These are phyloP conservation scores for Coendou prehensilis DNA, from an alignment of 2,797 vertebrate species.

Conservation along the genomic window DNA sequence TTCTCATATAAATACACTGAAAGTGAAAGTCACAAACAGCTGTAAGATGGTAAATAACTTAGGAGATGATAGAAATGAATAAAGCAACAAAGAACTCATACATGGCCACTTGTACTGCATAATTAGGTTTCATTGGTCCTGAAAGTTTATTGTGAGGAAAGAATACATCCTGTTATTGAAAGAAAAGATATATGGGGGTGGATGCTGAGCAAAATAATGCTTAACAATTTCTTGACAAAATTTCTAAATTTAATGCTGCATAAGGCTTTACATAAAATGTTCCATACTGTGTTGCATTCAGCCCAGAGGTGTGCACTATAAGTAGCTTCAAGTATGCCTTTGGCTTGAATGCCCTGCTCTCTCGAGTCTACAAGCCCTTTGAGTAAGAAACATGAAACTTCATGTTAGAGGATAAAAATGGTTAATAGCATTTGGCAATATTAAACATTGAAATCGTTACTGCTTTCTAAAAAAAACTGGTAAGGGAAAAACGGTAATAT, in stretches of 20 bases:
- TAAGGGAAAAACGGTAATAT: background rate
- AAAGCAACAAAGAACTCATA: background rate
- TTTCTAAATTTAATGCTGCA: conserved; percentile 2
- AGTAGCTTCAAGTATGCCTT: conserved; percentile 8
- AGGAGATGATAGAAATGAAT: background rate
- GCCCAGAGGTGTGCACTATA: background rate
- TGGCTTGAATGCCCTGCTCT: background rate
- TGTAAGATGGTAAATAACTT: conserved; percentile 58
- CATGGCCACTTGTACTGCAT: background rate
- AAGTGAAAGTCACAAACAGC: conserved; percentile 52
- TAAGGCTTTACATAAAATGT: background rate
- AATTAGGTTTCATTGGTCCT: conserved; percentile 5
- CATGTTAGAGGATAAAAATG: conserved; percentile 11
- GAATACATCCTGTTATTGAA: conserved; percentile 21
- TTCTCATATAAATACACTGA: conserved; percentile 38
- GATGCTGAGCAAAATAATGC: background rate
- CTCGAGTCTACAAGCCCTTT: background rate
- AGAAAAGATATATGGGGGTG: background rate
- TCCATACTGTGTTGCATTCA: background rate
- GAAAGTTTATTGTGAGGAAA: conserved; percentile 2
- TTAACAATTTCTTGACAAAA: background rate
- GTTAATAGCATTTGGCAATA: background rate
- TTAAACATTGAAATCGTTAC: conserved; percentile 12
- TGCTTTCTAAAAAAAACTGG: background rate
- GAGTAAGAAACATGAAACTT: conserved; percentile 41